phyloP scores from a whole-genome alignment of 1,140 invertebrate genomes.

The Batillaria attramentaria region DNA sequence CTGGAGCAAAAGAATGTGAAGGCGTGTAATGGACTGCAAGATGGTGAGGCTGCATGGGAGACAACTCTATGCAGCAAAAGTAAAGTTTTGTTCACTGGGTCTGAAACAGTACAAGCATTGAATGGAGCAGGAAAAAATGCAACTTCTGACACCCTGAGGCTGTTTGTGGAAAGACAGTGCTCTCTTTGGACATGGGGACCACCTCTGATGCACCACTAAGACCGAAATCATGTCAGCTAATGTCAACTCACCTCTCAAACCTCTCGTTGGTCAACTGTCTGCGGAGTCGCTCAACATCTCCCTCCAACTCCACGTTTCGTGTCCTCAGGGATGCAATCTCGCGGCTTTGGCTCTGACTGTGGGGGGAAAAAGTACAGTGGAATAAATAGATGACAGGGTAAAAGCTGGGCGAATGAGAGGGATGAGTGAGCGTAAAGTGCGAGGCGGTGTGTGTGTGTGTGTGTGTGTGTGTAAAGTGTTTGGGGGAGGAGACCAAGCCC shows the following conservation, averaged over 20 bases:
- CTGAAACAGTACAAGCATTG: no score
- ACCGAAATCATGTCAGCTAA: not conserved
- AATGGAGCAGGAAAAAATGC: not conserved
- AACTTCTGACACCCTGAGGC: not conserved
- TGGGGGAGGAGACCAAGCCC: no score
- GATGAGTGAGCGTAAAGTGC: no score
- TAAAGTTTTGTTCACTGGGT: no score
- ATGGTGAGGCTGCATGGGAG: constrained; percentile 22
- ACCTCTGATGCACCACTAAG: not conserved
- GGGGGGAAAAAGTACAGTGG: constrained; percentile 31
- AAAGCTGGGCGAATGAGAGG: no score
- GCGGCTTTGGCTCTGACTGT: constrained; percentile 69
- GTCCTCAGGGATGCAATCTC: constrained; percentile 69
- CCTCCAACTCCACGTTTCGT: constrained; percentile 70
- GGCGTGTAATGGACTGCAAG: constrained; percentile 13
- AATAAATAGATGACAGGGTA: no score
- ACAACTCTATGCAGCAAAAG: constrained; percentile 18
- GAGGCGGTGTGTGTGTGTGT: no score
- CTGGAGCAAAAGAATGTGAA: no score
- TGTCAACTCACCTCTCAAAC: constrained; percentile 67
- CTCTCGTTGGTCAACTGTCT: constrained; percentile 70
- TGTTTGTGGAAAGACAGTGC: not conserved
- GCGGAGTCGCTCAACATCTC: constrained; percentile 68
- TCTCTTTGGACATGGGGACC: no score
- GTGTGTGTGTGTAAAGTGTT: no score